phyloP scores from a whole-genome alignment of 2,888 invertebrate species.

The Tenthredo scrophulariae region DNA sequence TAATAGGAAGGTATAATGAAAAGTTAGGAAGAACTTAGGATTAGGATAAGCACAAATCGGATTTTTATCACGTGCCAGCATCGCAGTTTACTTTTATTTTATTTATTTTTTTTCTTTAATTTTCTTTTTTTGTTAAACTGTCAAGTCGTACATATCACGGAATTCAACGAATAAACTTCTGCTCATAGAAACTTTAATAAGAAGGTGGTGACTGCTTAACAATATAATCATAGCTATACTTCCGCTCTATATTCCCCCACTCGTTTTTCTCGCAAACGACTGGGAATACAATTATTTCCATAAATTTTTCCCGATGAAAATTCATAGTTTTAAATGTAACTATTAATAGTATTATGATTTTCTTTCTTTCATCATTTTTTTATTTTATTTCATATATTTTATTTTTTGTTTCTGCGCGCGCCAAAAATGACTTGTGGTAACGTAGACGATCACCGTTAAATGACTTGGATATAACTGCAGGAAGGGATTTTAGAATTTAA shows the following conservation, averaged over 20 bases:
- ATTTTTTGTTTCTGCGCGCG: neutral
- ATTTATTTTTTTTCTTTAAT: slow-evolving; percentile 27
- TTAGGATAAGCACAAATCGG: slow-evolving; percentile 39
- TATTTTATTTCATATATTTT: neutral
- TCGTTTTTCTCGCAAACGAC: neutral
- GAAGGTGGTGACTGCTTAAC: slow-evolving; percentile 1
- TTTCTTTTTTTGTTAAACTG: slow-evolving; percentile 23
- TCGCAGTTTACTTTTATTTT: slow-evolving; percentile 40
- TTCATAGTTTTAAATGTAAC: neutral
- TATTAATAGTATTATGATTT: neutral
- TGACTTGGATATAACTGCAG: slow-evolving; percentile 75
- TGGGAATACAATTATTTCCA: neutral
- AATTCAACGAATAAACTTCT: neutral
- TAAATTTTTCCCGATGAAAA: neutral
- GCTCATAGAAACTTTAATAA: neutral
- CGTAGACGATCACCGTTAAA: slow-evolving; percentile 3
- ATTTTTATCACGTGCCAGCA: slow-evolving; percentile 42
- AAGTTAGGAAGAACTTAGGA: slow-evolving; percentile 34
- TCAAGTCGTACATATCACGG: neutral
- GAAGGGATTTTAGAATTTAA: slow-evolving; percentile 65
- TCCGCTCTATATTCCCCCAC: neutral
- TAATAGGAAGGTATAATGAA: slow-evolving; percentile 20
- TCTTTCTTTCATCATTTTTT: neutral
- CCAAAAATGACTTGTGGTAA: slow-evolving; percentile 15
- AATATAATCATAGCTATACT: neutral